phyloP scores from a whole-genome alignment of 1,140 invertebrate species.

The Drepana arcuata region DNA sequence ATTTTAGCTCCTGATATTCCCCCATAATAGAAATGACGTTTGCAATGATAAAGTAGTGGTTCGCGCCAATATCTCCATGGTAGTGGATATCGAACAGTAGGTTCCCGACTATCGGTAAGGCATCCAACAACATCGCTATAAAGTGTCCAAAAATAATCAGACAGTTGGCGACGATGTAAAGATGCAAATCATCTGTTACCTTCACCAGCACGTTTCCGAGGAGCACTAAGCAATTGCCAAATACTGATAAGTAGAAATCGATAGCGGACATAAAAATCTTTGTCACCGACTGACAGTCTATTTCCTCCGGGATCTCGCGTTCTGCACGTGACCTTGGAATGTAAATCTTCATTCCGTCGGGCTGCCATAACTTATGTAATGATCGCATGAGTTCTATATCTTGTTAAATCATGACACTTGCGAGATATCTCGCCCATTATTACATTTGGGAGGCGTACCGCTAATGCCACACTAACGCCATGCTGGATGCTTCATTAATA shows the following conservation, averaged over 20 bases:
- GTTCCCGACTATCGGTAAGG: constrained; percentile 14
- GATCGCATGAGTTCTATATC: too few relatives aligned
- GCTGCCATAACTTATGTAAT: neutral
- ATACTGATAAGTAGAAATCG: constrained; percentile 20
- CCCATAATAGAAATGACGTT: constrained; percentile 29
- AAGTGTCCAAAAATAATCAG: constrained; percentile 26
- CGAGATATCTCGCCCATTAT: too few relatives aligned
- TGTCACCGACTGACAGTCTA: neutral
- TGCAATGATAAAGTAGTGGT: constrained; percentile 24
- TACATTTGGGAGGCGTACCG: too few relatives aligned
- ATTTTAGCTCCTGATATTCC: constrained; percentile 30
- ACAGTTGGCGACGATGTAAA: constrained; percentile 11
- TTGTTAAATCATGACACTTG: too few relatives aligned
- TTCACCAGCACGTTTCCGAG: constrained; percentile 25
- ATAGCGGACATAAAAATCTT: constrained; percentile 12
- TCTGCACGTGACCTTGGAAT: constrained; percentile 5
- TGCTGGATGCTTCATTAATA: too few relatives aligned
- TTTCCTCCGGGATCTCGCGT: neutral
- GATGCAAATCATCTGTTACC: constrained; percentile 6
- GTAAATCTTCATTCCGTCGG: constrained; percentile 6
- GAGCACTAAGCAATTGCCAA: constrained; percentile 19
- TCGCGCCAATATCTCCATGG: constrained; percentile 13
- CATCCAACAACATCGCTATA: constrained; percentile 20
- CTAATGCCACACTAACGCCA: too few relatives aligned
- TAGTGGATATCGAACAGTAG: constrained; percentile 12